Base-by-base conservation (phyloP, 1,140 invertebrate species). In the Acromyrmex heyeri region DNA sequence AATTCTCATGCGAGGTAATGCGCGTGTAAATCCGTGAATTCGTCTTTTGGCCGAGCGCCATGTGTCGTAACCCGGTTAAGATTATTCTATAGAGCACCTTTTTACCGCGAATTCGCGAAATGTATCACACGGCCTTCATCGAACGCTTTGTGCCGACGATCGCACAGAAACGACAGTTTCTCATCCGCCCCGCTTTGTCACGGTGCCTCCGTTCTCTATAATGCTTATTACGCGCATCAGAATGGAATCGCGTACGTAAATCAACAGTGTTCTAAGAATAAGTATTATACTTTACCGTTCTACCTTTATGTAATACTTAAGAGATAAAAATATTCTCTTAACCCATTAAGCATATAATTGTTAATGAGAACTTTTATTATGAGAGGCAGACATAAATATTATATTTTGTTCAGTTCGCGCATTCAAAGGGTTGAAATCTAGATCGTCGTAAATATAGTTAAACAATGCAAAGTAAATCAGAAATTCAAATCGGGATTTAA, bases 101-200 rank as follows among this genome's bases (percentile, higher is more conserved):
- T 70, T 81, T 72, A 69, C 75, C 61, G 61, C 24, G 57, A 86
- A 86, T 59, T 59, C 38, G 24, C 50, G 38, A 79, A 86, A 86
- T 86, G 83, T 86, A 86, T 86, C 76, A 86, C 83, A 38, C 76
- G 83, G 64, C 83, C 76, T 86, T 86, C 75, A 79, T 67, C 27
- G 50, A 57, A 82, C 38, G 38, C 64, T 79, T 81, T 72, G 82
- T 78, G 75, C 61, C 14, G 21, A 24, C 21, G 73, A 6, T 75
- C 55, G 27, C 79, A 83, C 44, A 83, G 57, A 83, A 55, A 72
- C 79, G 53, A 16, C n/a, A 38, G 38, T 83, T 83, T 83, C 79
- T 75, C 79, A 83, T 62, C 79, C 69, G 69, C 27, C 44, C 44
- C 16, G 38, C 67, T 83, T 73, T 83, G 27, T 83, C 55, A 62